Conservation (phyloP, 2,113 vertebrate species). For the Petroica traversi region DNA sequence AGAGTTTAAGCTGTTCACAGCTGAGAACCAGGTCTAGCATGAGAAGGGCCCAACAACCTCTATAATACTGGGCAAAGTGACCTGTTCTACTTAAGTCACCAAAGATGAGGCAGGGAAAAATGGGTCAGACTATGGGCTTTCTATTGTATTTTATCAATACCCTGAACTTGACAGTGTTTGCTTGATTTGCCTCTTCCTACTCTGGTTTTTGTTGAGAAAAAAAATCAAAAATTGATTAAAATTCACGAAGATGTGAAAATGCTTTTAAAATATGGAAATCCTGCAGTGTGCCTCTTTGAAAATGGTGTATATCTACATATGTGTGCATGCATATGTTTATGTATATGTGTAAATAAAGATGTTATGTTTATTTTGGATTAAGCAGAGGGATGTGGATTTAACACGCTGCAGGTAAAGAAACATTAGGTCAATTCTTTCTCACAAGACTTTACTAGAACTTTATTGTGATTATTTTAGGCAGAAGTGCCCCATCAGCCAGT, state of each 20-base stretch:
- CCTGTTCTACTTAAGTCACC: background rate
- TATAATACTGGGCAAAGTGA: background rate
- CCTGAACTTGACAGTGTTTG: background rate
- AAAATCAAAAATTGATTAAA: background rate
- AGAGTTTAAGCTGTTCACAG: background rate
- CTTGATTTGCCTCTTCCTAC: background rate
- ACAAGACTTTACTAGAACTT: background rate
- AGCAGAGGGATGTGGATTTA: background rate
- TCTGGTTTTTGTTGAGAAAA: background rate
- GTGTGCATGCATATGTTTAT: accelerated
- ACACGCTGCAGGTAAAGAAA: background rate
- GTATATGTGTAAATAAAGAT: background rate
- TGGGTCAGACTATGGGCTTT: background rate
- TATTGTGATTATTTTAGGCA: background rate
- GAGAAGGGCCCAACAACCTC: background rate
- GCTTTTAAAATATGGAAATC: background rate
- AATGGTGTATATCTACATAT: background rate
- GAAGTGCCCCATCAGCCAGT: background rate
- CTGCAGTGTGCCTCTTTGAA: background rate
- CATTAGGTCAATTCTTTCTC: background rate
- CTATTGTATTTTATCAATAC: background rate
- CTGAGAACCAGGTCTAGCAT: background rate
- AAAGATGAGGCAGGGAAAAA: background rate
- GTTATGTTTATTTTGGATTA: background rate
- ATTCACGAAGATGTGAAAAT: background rate